Evolutionary conservation across 2,888 invertebrate genomes (phyloP).

Genomic region (Callinectes sapidus): DNA sequence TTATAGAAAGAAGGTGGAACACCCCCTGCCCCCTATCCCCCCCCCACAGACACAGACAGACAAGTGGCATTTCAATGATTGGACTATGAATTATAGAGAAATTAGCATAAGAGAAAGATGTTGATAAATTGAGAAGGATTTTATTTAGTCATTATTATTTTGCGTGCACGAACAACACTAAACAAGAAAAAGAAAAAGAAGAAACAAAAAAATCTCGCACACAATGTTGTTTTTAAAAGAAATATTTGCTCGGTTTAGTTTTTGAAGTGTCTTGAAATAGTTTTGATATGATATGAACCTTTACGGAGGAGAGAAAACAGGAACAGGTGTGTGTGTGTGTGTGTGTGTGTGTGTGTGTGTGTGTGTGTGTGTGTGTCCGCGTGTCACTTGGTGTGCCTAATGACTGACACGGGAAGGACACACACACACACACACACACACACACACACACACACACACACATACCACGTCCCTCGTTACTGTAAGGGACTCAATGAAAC

Average conservation of each 20-base stretch:
- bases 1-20: too few relatives aligned
- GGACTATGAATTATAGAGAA: not conserved
- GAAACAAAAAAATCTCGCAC: too few relatives aligned
- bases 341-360: constrained; percentile 30
- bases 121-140: not conserved
- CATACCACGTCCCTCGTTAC: constrained; percentile 17
- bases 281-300: too few relatives aligned
- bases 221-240: too few relatives aligned
- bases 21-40: too few relatives aligned
- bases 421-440: not conserved
- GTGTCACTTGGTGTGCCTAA: not conserved
- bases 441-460: not conserved
- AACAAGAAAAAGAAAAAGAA: too few relatives aligned
- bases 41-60: not conserved
- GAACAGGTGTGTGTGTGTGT: constrained; percentile 6
- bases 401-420: not conserved
- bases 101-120: not conserved
- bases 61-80: not conserved
- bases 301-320: too few relatives aligned
- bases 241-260: too few relatives aligned
- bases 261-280: too few relatives aligned
- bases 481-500: not conserved
- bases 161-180: not conserved
- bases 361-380: constrained; percentile 27
- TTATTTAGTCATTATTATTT: not conserved